These are phyloP conservation scores for Pseudachorutes palmiensis DNA, from an alignment of 1,140 invertebrate genomes.

Conservation along the genomic window DNA sequence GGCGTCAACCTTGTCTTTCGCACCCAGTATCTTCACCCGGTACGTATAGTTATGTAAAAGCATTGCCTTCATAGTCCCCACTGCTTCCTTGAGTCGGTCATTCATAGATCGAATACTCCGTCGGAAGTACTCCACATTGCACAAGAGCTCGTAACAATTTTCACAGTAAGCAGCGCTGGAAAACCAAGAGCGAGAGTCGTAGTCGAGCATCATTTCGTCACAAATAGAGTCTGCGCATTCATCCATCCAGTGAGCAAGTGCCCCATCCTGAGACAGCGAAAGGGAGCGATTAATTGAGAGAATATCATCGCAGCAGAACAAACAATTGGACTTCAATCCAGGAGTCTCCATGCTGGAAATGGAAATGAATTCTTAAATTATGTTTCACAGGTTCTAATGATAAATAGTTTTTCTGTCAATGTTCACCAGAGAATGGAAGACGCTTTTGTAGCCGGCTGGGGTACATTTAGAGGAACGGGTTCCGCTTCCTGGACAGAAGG, in stretches of 20 bases:
- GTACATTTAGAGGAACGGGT: no score
- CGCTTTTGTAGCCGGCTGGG: no score
- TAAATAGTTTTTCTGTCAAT: no score
- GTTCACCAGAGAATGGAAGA: no score
- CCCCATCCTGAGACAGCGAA: background rate
- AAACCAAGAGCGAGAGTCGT: background rate
- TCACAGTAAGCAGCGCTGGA: background rate
- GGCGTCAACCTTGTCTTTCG: background rate
- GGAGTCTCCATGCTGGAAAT: no score
- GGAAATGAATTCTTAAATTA: no score
- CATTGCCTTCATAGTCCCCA: background rate
- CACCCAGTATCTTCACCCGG: background rate
- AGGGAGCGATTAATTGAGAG: background rate
- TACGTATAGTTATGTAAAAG: background rate
- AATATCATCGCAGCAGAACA: background rate
- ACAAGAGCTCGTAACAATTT: background rate
- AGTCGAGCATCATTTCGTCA: background rate
- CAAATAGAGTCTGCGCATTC: background rate
- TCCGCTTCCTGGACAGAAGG: no score
- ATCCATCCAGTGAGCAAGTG: background rate
- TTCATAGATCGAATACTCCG: background rate
- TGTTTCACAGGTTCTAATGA: no score
- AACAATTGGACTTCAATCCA: background rate
- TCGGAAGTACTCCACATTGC: background rate
- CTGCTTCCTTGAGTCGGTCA: background rate